Percentiles rank a stretch among this genome's conserved stretches.
These are phyloP conservation scores for Ptyas mucosa DNA, from an alignment of 2,113 vertebrate genomes.

Conservation along the genomic window DNA sequence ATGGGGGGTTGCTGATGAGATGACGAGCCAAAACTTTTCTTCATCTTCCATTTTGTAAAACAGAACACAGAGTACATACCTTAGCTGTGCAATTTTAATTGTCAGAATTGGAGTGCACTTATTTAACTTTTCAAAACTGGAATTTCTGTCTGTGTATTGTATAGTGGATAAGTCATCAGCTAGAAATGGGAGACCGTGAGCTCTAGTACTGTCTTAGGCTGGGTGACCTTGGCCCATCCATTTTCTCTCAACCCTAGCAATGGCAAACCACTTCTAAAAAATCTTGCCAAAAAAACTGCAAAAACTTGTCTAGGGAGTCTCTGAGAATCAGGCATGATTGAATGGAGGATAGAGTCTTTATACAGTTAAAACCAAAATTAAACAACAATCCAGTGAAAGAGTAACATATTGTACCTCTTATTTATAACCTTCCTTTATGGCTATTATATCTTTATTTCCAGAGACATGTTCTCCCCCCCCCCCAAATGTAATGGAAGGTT, in stretches of 20 bases:
- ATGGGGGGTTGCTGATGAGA: neutral
- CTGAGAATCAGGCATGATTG: neutral
- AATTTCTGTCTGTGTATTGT: neutral
- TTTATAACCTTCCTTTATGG: conserved; percentile 59
- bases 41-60: neutral
- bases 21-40: neutral
- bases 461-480: conserved; percentile 49
- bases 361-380: conserved; percentile 44
- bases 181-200: neutral
- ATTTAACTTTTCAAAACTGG: neutral
- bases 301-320: neutral
- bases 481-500: conserved; percentile 58
- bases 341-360: neutral
- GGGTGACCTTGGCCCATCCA: neutral
- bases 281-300: neutral
- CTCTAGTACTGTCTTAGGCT: neutral
- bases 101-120: neutral
- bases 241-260: neutral
- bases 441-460: conserved; percentile 69
- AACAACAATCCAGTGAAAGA: conserved; percentile 30
- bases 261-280: neutral
- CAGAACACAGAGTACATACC: neutral
- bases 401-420: conserved; percentile 50
- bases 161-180: neutral
- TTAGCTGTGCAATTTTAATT: neutral